Base-by-base conservation (phyloP, 1,140 invertebrate genomes). In the Nymphalis io region DNA sequence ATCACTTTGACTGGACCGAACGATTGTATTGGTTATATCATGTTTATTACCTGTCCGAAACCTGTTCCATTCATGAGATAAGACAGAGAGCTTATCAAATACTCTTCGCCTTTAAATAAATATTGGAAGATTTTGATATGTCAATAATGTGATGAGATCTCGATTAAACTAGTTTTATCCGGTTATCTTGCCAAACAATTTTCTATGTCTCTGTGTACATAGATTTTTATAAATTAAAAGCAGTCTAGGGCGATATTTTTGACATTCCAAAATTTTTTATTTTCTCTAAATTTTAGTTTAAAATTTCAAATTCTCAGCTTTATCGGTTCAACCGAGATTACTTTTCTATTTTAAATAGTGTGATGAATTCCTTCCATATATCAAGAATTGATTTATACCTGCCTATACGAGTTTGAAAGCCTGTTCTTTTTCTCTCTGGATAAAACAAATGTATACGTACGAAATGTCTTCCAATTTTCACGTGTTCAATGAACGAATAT, bases 1-100 rank as follows among this genome's bases (percentile, higher is more conserved):
- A 86, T 84, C 84, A 75, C 84, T 87, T 87, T 87, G 83, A 86
- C 44, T 66, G 62, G 60, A 72, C 84, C 86, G 88, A 87, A 84
- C 75, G 75, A 84, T 81, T 75, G 81, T 74, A 83, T 86, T 78
- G 83, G 81, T 67, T 75, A 72, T 62, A 63, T 74, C 78, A 75
- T 75, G 73, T 78, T 79, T 84, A 79, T 78, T 78, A 73, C 68
- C 60, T 64, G 53, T 65, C 53, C 38, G 38, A 48, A 66, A 66
- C 64, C 64, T 18, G 64, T 66, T 66, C 33, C 21, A 46, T 33
- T 57, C 55, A 66, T 42, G 44, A 61, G 60, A 55, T 55, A 55
- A 55, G 51, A 55, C 23, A 27, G 20, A 21, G 48, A n/a, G 51
- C 13, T 55, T 55, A 55, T 55, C 51, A 18, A 55, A 55, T 23